phyloP scores from a whole-genome alignment of 1,140 invertebrate genomes.

The Drosophila navojoa region DNA sequence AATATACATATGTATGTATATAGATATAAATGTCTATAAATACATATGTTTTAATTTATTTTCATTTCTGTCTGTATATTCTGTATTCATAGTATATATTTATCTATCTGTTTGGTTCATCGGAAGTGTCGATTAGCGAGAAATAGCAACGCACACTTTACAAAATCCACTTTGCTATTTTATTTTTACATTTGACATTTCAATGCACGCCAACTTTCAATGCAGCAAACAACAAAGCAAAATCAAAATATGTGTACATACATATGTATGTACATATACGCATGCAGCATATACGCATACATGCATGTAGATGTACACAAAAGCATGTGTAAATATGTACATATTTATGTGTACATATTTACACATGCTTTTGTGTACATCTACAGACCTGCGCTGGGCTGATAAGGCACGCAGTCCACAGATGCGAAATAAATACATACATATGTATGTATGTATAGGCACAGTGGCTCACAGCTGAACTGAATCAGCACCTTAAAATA shows the following conservation, averaged over 20 bases:
- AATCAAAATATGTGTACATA: not conserved
- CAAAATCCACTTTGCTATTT: slow-evolving; percentile 36
- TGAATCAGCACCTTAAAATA: no score
- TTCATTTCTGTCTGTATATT: not conserved
- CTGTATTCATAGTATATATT: slow-evolving; percentile 7
- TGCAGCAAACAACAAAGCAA: slow-evolving; percentile 2
- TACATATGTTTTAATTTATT: slow-evolving; percentile 5
- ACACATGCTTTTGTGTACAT: no score
- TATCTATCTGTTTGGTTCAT: slow-evolving; percentile 9
- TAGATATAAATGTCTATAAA: not conserved
- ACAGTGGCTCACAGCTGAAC: no score
- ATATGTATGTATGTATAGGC: no score
- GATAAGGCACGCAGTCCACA: no score
- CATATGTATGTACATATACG: not conserved
- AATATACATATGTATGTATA: not conserved
- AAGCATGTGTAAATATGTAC: no score
- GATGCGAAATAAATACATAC: no score
- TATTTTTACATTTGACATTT: slow-evolving; percentile 78
- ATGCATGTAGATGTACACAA: no score
- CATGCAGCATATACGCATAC: not conserved
- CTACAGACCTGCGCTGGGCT: no score
- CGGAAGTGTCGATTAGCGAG: slow-evolving; percentile 19
- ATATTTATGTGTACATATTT: no score
- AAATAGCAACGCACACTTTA: slow-evolving; percentile 47
- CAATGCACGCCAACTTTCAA: slow-evolving; percentile 38